These are phyloP conservation scores for Dendropsophus ebraccatus DNA, from an alignment of 2,113 vertebrate species.

Conservation along the genomic window DNA sequence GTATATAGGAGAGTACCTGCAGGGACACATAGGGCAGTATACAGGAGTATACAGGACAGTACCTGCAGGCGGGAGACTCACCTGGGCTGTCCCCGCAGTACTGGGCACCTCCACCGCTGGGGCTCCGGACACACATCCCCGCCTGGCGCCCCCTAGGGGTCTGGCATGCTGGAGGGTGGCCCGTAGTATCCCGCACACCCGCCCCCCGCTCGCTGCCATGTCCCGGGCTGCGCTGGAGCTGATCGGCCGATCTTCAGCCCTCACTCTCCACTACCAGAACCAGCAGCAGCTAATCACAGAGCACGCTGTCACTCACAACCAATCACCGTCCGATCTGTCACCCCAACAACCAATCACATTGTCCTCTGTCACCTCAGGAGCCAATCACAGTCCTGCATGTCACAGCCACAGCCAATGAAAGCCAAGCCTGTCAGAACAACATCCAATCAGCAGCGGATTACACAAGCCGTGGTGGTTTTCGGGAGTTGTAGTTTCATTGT, in stretches of 20 bases:
- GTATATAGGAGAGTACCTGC: too few relatives aligned
- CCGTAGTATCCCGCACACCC: slow-evolving; percentile 7
- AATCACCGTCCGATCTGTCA: not conserved
- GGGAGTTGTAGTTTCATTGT: slow-evolving; percentile 23
- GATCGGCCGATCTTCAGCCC: not conserved
- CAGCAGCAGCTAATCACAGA: not conserved
- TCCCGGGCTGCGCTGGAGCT: not conserved
- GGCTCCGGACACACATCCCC: slow-evolving; percentile 9
- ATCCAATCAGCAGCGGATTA: slow-evolving; percentile 5
- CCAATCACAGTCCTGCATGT: not conserved
- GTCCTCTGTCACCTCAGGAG: not conserved
- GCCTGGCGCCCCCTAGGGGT: not conserved
- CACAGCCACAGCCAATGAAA: not conserved
- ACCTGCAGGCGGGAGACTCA: not conserved
- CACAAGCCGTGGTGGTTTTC: not conserved
- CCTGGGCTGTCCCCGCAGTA: not conserved
- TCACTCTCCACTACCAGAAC: not conserved
- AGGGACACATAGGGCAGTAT: too few relatives aligned
- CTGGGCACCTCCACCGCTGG: slow-evolving; percentile 4
- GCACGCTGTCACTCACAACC: not conserved
- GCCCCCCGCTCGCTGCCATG: not conserved
- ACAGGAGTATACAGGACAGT: too few relatives aligned
- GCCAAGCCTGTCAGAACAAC: not conserved
- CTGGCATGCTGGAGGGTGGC: not conserved
- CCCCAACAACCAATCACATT: not conserved